A percentile compares a stretch with the other conserved stretches of the same genome.
Conservation (phyloP, 2,113 vertebrate genomes). For the Bos indicus region DNA sequence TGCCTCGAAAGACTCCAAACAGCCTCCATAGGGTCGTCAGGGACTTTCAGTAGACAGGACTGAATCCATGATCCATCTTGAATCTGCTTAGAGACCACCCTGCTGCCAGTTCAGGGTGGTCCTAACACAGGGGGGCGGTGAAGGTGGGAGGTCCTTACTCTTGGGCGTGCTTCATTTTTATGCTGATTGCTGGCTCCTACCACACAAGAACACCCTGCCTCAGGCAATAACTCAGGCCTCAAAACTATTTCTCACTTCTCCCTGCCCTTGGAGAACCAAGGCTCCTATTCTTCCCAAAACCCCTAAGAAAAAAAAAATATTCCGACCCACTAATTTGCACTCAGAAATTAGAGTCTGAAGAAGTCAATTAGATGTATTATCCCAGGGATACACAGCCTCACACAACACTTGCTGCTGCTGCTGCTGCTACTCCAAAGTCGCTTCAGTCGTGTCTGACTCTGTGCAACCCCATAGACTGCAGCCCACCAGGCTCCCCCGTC, state of each 20-base stretch:
- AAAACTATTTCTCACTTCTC: background rate
- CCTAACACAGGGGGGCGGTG: background rate
- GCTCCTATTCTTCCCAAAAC: background rate
- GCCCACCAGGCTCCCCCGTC: too few relatives aligned
- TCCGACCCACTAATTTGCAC: background rate
- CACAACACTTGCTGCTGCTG: too few relatives aligned
- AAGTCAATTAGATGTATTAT: background rate
- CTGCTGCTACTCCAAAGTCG: too few relatives aligned
- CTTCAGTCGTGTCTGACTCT: too few relatives aligned
- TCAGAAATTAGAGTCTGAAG: background rate
- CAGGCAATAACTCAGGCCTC: background rate
- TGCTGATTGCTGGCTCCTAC: background rate
- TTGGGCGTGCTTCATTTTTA: background rate
- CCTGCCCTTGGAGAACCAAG: background rate
- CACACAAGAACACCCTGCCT: background rate
- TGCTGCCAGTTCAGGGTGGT: background rate
- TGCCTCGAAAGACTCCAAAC: background rate
- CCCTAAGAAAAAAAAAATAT: background rate
- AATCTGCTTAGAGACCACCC: background rate
- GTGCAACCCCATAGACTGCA: too few relatives aligned
- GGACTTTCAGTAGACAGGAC: background rate
- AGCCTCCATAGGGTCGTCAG: background rate
- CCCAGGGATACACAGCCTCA: background rate
- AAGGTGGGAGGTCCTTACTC: background rate
- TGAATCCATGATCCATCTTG: background rate